These are phyloP conservation scores for Myotis findleyi DNA, from an alignment of 2,797 vertebrate genomes.

Conservation along the genomic window DNA sequence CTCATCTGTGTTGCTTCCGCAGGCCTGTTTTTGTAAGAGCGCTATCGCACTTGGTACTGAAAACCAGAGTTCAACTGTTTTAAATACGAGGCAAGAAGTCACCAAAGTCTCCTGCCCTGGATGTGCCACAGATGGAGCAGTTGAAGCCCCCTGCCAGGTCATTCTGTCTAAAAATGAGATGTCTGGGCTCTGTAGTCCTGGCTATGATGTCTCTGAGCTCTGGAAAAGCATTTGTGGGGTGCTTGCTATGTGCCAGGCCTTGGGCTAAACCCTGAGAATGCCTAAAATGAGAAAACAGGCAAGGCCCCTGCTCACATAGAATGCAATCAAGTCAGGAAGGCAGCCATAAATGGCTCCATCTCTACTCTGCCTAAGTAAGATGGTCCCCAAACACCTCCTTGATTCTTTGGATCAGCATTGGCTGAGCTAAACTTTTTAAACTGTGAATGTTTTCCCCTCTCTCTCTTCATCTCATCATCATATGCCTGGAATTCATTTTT, in stretches of 20 bases:
- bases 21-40: background rate
- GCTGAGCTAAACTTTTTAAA: background rate
- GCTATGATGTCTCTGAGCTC: background rate
- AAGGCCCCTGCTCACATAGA: background rate
- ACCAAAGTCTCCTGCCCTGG: background rate
- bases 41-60: background rate
- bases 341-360: fast-evolving
- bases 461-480: background rate
- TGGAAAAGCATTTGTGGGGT: background rate
- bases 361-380: background rate
- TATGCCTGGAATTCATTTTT: background rate
- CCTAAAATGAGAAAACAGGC: background rate
- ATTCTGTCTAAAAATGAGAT: background rate
- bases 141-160: background rate
- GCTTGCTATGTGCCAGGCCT: background rate
- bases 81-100: background rate
- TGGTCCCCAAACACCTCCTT: background rate
- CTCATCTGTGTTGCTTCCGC: background rate
- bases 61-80: background rate
- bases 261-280: background rate
- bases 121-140: background rate
- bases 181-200: background rate
- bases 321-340: background rate
- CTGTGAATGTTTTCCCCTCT: background rate
- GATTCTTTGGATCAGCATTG: background rate